Percentiles rank a stretch among this genome's conserved stretches.
Evolutionary conservation across 2,113 vertebrate species (phyloP).

Genomic region (Dicrurus megarhynchus): DNA sequence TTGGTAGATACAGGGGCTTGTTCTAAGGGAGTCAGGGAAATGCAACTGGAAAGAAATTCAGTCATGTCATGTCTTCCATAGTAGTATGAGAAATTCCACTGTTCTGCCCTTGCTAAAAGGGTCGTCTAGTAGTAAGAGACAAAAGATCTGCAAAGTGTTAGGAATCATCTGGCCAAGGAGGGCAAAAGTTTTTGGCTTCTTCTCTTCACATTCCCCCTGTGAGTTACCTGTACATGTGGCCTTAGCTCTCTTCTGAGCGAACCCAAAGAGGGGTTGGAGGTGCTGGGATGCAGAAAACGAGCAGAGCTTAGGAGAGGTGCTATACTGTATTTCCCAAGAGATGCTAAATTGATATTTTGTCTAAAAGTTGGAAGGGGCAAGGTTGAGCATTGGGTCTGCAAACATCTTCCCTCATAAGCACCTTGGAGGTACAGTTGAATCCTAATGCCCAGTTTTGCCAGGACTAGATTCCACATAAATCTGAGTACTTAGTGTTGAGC

Average conservation of each 20-base stretch:
- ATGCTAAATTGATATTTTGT: neutral
- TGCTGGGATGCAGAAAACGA: neutral
- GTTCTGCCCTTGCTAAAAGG: neutral
- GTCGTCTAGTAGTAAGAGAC: neutral
- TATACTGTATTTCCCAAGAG: neutral
- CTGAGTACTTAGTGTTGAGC: neutral
- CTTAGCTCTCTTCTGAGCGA: neutral
- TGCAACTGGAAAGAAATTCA: neutral
- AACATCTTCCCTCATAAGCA: neutral
- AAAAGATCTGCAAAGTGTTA: neutral
- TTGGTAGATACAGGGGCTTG: neutral
- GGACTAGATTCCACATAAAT: neutral
- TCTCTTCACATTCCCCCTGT: neutral
- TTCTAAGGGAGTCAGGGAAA: neutral
- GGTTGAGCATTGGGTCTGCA: neutral
- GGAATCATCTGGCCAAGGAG: neutral
- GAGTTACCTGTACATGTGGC: neutral
- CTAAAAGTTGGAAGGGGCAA: neutral
- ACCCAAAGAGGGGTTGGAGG: neutral
- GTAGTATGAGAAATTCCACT: neutral
- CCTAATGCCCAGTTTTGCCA: neutral
- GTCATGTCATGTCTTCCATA: rapidly evolving
- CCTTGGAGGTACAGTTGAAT: neutral
- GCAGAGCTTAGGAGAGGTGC: neutral
- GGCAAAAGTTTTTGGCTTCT: neutral